A percentile compares a stretch with the other conserved stretches of the same genome.
Conservation (phyloP, 1,140 invertebrate genomes). For the Meteorus sp. region DNA sequence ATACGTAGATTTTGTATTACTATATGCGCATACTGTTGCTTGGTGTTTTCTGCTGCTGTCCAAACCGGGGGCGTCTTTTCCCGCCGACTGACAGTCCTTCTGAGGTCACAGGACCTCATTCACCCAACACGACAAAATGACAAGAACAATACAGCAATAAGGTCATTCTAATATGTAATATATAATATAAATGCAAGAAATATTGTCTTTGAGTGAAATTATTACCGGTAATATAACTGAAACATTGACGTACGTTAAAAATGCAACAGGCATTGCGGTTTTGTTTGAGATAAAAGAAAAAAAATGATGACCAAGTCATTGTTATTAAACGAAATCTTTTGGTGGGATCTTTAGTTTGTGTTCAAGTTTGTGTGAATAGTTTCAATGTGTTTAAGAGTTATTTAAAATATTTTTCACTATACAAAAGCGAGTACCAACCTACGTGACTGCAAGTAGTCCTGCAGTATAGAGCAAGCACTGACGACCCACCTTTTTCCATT, state of each 20-base stretch:
- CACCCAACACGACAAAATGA: not conserved
- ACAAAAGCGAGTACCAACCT: not conserved
- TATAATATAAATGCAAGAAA: no score
- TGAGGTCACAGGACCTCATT: not conserved
- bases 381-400: no score
- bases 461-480: no score
- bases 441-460: conserved; percentile 1
- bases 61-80: conserved; percentile 15
- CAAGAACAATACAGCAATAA: conserved; percentile 9
- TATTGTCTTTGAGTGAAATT: no score
- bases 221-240: no score
- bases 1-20: not conserved
- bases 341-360: not conserved
- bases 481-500: not conserved
- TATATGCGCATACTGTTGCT: conserved; percentile 21
- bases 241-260: no score
- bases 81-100: not conserved
- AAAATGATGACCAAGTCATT: no score
- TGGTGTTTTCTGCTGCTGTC: no score
- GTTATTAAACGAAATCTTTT: not conserved
- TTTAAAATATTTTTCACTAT: not conserved
- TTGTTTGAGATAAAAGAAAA: no score
- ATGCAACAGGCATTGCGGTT: no score
- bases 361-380: no score
- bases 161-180: no score